Evolutionary conservation across 2,888 invertebrate species (phyloP).

Genomic region (Chesias legatella): DNA sequence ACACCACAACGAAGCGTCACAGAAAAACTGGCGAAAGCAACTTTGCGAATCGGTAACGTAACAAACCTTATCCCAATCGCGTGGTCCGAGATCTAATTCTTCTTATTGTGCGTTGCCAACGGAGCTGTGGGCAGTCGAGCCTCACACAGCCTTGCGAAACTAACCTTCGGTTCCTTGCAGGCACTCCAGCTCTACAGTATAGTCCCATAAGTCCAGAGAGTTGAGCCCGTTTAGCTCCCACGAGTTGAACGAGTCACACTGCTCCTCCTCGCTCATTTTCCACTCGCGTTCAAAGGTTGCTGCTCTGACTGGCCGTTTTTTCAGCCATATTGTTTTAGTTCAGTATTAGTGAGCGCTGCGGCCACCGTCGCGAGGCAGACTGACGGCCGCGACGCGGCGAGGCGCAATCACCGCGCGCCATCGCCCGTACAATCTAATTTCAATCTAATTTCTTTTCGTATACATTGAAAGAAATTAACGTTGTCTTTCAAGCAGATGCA

Average conservation of each 20-base stretch:
- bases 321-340: constrained; percentile 51
- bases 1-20: constrained; percentile 1
- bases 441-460: constrained; percentile 66
- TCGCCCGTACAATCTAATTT: constrained; percentile 63
- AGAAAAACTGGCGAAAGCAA: constrained; percentile 28
- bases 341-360: constrained; percentile 40
- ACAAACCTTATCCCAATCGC: constrained; percentile 42
- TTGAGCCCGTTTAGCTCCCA: constrained; percentile 81
- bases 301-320: constrained; percentile 45
- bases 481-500: constrained; percentile 46
- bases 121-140: constrained; percentile 32
- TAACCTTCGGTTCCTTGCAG: constrained; percentile 88
- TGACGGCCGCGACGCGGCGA: constrained; percentile 36
- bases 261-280: constrained; percentile 72
- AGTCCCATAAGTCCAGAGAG: constrained; percentile 91
- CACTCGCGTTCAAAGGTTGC: constrained; percentile 49
- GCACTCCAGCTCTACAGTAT: constrained; percentile 90
- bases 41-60: constrained; percentile 35
- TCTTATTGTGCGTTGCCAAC: constrained; percentile 49
- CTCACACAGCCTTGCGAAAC: constrained; percentile 65
- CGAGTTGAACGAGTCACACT: constrained; percentile 69
- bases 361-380: constrained; percentile 49
- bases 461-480: constrained; percentile 59
- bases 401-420: constrained; percentile 56
- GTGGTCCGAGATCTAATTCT: constrained; percentile 43